Base-by-base conservation (phyloP, 53 echinoderm and acorn worm species). In the Actinopyga echinites region DNA sequence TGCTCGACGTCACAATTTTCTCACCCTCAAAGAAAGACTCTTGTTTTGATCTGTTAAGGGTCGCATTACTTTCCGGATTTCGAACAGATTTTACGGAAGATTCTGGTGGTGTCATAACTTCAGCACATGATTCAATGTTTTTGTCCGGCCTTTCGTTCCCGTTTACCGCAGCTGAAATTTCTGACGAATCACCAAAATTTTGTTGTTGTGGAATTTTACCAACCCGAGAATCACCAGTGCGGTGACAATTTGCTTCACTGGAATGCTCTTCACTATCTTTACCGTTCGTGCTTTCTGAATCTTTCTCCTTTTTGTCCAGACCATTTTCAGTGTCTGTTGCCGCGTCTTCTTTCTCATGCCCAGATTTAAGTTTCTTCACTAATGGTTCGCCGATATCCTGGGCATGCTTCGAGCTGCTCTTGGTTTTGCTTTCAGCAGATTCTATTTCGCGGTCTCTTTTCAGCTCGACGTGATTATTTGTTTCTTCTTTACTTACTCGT, bases 291-390 rank as follows among this genome's bases (percentile, higher is more conserved):
- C 63, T 10, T 12, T 20, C 15, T 31, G 24, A 20, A 2, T 0
- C 12, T 24, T 62, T 31, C 63, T 62, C 49, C 49, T 49, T 33
- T 80, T 80, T 54, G 36, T 32, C 77, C 33, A 53, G 5, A 56
- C 67, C 77, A 12, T 77, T 20, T 49, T 49, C 17, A 17, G 17
- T 49, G 5, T 49, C 49, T 49, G 49, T 17, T 57, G 57, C 59
- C 19, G 57, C 67, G 2, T 84, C 71, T 7, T 2, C 57, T 35
- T 68, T 68, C 55, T 58, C 71, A 22, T 84, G 68, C 36, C 71
- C 84, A 31, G 34, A 8, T 55, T 85, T 85, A 8, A 63, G 8
- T 37, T 61, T 75, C 75, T 75, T 85, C 85, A 17, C 49, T 49
- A 49, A 15, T 3, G 49, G 49, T 49, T 49, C 49, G 49, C 49